phyloP scores from a whole-genome alignment of 2,797 vertebrate species.

The Siniperca obscura region DNA sequence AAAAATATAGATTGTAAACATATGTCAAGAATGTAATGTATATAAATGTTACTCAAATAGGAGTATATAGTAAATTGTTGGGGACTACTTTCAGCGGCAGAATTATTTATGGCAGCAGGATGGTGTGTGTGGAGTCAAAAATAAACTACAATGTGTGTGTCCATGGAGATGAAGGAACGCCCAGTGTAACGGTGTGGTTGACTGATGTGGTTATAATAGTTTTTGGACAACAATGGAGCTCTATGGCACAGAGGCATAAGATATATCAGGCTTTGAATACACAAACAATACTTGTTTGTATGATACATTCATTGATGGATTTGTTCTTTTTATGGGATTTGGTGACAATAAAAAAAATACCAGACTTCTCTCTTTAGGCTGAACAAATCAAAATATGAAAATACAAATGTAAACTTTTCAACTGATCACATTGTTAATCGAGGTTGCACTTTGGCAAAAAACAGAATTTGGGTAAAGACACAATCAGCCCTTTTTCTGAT shows the following conservation, averaged over 20 bases:
- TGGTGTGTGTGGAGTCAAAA: not conserved
- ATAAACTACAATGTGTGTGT: not conserved
- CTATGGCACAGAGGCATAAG: not conserved
- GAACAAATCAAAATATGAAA: not conserved
- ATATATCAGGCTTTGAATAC: not conserved
- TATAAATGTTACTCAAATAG: too few relatives aligned
- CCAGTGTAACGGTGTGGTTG: not conserved
- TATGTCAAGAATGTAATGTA: not conserved
- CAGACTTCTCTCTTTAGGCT: not conserved
- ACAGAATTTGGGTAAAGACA: not conserved
- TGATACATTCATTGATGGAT: not conserved
- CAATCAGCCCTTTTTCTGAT: not conserved
- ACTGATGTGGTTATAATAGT: not conserved
- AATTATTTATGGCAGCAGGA: not conserved
- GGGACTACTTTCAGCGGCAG: not conserved
- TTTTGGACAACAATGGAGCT: not conserved
- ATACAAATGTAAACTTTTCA: not conserved
- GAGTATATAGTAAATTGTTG: not conserved
- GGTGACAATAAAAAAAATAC: not conserved
- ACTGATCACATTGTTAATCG: not conserved
- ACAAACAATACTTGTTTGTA: not conserved
- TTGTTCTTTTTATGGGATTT: not conserved
- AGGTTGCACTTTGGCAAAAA: not conserved
- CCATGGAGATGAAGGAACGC: not conserved
- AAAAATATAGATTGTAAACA: not conserved